These are phyloP conservation scores for Malaclemys terrapin DNA, from an alignment of 2,113 vertebrate species.

Conservation along the genomic window DNA sequence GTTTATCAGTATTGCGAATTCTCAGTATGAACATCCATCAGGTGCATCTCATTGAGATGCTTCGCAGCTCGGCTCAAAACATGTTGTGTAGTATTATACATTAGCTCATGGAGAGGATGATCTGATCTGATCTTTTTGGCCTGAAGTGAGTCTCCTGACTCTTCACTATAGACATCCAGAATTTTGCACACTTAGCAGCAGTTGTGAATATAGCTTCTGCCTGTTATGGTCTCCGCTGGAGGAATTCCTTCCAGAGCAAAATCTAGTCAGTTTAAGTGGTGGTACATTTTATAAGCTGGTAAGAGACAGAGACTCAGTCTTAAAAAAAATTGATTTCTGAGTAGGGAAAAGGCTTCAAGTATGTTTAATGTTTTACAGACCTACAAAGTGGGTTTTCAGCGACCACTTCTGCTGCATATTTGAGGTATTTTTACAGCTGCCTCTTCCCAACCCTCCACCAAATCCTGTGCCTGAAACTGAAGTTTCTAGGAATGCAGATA, in stretches of 20 bases:
- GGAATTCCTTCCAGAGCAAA: not conserved
- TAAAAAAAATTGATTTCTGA: not conserved
- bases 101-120: not conserved
- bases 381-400: not conserved
- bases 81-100: conserved; percentile 21
- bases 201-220: conserved; percentile 34
- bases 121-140: not conserved
- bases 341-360: not conserved
- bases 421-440: not conserved
- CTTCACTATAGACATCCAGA: not conserved
- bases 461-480: not conserved
- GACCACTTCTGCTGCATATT: not conserved
- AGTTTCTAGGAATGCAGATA: not conserved
- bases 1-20: conserved; percentile 42
- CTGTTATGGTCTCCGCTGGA: not conserved
- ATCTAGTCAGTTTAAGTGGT: not conserved
- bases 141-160: not conserved
- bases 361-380: not conserved
- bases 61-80: conserved; percentile 30
- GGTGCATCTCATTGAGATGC: conserved; percentile 64
- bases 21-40: conserved; percentile 52
- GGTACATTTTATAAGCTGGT: not conserved
- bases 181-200: not conserved
- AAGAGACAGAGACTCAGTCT: not conserved
- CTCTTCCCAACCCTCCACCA: not conserved